Evolutionary conservation across 2,888 invertebrate species (phyloP), one percentile per base, ranked within the genome.

Genomic region (Gisinianus flammeolus): DNA sequence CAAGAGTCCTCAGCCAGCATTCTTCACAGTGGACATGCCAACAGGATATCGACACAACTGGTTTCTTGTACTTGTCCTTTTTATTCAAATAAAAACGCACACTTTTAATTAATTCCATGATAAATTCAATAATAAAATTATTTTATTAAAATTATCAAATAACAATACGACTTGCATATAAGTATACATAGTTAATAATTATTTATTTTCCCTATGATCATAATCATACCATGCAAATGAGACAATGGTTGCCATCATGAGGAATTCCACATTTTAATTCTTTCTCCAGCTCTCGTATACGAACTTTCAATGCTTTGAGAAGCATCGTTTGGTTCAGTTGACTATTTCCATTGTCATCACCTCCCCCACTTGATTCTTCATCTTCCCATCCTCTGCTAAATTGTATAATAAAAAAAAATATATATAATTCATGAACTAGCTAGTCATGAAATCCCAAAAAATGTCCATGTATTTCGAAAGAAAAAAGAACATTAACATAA

Each of bases 1-100:
- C 93, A 89, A 91, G 86, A 66, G 92, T 91, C 86, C 91, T 90
- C 31, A 92, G 87, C 93, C 93, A 93, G 86, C 93, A 93, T 82
- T 91, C 90, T 89, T 97, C 96, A 86, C 97, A 97, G 87, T 97
- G 94, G 0, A 97, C 96, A 87, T 97, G 97, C 97, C 97, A 97
- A 87, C 97, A 97, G 86, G 95, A 95, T 79, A 96, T 93, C 0
- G 97, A 97, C 74, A 95, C 95, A 6, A 96, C 93, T 0, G 97
- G 96, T 58, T 93, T 94, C 76, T 90, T 90, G 87, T 95, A 95
- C 35, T 92, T 90, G 74, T 94, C 95, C 91, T 91, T 86, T 8
- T 88, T 85, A 87, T 81, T 78, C 44, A 77, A 74, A 58, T 22
- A 66, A 33, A 26, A 26, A 30, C 33, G 3, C 30, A 66, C 66